Evolutionary conservation across 2,797 vertebrate species (phyloP).

Genomic region (Bucorvus abyssinicus): DNA sequence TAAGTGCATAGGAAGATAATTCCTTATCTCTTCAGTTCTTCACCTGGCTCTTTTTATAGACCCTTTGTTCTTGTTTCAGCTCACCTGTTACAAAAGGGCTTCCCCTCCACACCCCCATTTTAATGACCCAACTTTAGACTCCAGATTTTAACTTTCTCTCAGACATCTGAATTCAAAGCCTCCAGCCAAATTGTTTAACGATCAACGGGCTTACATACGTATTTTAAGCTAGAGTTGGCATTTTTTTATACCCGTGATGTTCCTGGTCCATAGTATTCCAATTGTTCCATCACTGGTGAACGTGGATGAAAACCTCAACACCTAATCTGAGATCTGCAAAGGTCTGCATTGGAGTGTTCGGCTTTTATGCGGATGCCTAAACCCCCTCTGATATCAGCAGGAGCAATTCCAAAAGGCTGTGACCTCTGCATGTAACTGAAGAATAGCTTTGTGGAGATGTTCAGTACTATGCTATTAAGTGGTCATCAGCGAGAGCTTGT

Average conservation of each 20-base stretch:
- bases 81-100: constrained; percentile 63
- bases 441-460: background rate
- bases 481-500: background rate
- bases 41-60: constrained; percentile 75
- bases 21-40: constrained; percentile 78
- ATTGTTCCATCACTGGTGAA: background rate
- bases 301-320: background rate
- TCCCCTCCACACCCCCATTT: background rate
- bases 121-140: constrained; percentile 53
- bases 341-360: background rate
- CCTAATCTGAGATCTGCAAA: background rate
- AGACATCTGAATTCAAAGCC: constrained; percentile 12
- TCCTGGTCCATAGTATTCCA: background rate
- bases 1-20: constrained; percentile 74
- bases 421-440: background rate
- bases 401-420: background rate
- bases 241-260: background rate
- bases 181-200: background rate
- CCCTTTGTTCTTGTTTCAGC: constrained; percentile 79
- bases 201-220: background rate
- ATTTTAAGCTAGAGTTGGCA: background rate
- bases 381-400: background rate
- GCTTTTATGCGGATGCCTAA: background rate
- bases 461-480: background rate
- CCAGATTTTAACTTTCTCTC: constrained; percentile 61